These are phyloP conservation scores for Pocillopora damicornis DNA, from an alignment of 64 coral and sea anemone genomes.

Conservation along the genomic window DNA sequence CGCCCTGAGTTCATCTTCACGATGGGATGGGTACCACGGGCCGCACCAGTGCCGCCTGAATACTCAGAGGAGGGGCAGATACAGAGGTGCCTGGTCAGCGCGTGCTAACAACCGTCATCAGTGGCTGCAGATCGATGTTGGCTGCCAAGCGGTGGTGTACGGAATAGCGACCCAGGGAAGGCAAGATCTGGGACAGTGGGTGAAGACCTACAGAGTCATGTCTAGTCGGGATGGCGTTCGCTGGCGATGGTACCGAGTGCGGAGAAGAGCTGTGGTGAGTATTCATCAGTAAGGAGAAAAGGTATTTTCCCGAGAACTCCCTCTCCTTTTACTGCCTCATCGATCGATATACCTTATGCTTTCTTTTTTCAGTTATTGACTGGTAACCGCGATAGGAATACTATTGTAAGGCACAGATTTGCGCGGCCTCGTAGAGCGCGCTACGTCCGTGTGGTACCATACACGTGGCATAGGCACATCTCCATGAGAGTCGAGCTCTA, in stretches of 20 bases:
- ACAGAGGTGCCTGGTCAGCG: slow-evolving; percentile 59
- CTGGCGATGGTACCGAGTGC: slow-evolving; percentile 51
- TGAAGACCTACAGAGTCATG: slow-evolving; percentile 72
- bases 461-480: slow-evolving; percentile 63
- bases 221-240: slow-evolving; percentile 63
- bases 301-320: too few species aligned
- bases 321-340: too few species aligned
- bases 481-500: slow-evolving; percentile 80
- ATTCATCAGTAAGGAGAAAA: not conserved
- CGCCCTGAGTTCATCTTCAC: slow-evolving; percentile 59
- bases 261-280: slow-evolving; percentile 60
- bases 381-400: slow-evolving; percentile 72
- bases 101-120: slow-evolving; percentile 58
- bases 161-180: slow-evolving; percentile 70
- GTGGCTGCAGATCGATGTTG: slow-evolving; percentile 78
- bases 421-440: slow-evolving; percentile 39
- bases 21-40: slow-evolving; percentile 63
- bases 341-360: not conserved
- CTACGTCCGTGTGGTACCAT: slow-evolving; percentile 53
- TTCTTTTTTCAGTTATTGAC: slow-evolving; percentile 44
- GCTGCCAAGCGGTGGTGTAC: slow-evolving; percentile 24
- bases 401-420: slow-evolving; percentile 58
- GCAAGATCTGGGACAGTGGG: slow-evolving; percentile 68
- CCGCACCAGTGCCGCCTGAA: slow-evolving; percentile 58
- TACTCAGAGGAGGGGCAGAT: slow-evolving; percentile 22